Evolutionary conservation across 1,140 invertebrate species (phyloP).

Genomic region (Hycleus cichorii): DNA sequence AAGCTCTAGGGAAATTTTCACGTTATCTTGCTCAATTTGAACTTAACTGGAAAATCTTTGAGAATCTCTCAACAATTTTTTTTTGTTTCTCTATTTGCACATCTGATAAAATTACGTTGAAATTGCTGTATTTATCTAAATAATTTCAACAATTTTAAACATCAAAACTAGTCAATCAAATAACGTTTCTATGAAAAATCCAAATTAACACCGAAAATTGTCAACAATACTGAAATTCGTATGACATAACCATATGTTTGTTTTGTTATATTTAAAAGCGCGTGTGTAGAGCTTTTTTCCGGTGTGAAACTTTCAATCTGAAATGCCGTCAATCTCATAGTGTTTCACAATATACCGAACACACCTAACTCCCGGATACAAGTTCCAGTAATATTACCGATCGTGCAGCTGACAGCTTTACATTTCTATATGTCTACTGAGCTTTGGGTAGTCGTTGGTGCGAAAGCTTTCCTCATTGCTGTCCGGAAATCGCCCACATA

Average conservation of each 20-base stretch:
- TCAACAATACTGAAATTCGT: background rate
- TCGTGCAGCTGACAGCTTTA: conserved; percentile 28
- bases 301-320: conserved; percentile 27
- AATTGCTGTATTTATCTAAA: too few species aligned
- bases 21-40: background rate
- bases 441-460: conserved; percentile 1
- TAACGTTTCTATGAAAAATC: too few species aligned
- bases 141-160: too few species aligned
- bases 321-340: conserved; percentile 23
- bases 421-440: conserved; percentile 24
- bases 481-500: conserved; percentile 17
- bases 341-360: conserved; percentile 13
- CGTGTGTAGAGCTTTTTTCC: conserved; percentile 12
- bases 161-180: too few species aligned
- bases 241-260: conserved; percentile 15
- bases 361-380: conserved; percentile 19
- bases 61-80: too few species aligned
- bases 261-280: too few species aligned
- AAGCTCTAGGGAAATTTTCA: background rate
- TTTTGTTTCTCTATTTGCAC: background rate
- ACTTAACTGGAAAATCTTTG: too few species aligned
- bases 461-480: too few species aligned
- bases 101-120: too few species aligned
- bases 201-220: too few species aligned
- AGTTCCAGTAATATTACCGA: conserved; percentile 24